These are phyloP conservation scores for Melopsittacus undulatus DNA, from an alignment of 2,797 vertebrate genomes.

Conservation along the genomic window DNA sequence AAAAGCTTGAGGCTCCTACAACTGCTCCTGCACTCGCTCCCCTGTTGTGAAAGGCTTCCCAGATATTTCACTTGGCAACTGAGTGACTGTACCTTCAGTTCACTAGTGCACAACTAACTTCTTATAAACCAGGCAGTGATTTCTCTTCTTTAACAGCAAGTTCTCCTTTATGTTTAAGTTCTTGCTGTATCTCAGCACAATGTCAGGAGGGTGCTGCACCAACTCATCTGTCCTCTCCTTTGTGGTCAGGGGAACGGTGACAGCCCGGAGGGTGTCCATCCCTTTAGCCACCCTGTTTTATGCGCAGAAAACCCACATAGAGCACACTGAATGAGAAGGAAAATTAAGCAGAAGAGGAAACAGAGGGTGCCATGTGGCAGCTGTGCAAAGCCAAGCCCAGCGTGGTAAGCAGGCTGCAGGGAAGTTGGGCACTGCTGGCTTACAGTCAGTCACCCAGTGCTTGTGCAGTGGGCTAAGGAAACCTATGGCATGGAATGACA, in stretches of 20 bases:
- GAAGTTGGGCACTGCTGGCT: neutral
- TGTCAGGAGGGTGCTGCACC: neutral
- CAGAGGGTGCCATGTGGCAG: neutral
- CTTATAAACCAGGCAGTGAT: neutral
- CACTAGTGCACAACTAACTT: neutral
- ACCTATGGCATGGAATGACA: neutral
- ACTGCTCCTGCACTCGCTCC: neutral
- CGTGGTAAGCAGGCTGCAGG: neutral
- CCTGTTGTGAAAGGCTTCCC: neutral
- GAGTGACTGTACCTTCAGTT: neutral
- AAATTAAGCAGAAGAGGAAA: neutral
- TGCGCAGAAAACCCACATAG: neutral
- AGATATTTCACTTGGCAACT: neutral
- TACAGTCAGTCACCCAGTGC: neutral
- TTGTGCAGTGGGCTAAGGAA: neutral
- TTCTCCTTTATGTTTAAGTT: neutral
- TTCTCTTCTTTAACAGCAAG: neutral
- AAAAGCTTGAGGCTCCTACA: neutral
- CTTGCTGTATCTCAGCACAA: rapidly evolving
- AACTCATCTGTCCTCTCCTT: neutral
- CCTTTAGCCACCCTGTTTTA: neutral
- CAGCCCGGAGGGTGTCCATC: neutral
- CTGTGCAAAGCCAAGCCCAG: neutral
- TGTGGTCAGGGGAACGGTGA: neutral
- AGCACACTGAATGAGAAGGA: neutral